Percentiles rank a stretch among this genome's conserved stretches.
Conservation (phyloP, 2,797 vertebrate species). For the Pagetopsis macropterus region DNA sequence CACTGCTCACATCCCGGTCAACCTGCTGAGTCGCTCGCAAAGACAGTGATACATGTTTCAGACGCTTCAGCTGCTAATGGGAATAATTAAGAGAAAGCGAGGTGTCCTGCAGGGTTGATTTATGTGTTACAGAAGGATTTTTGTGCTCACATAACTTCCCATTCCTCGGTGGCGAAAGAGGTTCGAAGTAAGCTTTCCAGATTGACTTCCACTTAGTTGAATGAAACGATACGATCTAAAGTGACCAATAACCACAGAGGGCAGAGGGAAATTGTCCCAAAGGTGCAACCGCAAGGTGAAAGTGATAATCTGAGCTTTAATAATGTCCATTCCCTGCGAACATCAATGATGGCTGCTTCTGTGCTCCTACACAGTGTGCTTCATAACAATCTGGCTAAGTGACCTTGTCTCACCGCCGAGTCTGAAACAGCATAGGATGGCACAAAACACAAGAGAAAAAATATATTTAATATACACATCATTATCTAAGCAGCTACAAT, state of each 20-base stretch:
- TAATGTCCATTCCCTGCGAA: conserved; percentile 42
- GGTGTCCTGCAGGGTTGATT: conserved; percentile 65
- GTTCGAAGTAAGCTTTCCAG: conserved; percentile 36
- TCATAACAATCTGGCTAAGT: conserved; percentile 22
- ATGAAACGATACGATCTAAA: conserved; percentile 63
- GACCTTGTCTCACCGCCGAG: conserved; percentile 32
- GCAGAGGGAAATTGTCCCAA: conserved; percentile 52
- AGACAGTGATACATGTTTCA: conserved; percentile 79
- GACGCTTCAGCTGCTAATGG: conserved; percentile 61
- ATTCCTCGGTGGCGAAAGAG: conserved; percentile 26
- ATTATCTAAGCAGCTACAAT: background rate
- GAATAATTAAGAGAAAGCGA: conserved; percentile 81
- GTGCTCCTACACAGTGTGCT: conserved; percentile 10
- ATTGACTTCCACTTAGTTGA: conserved; percentile 71
- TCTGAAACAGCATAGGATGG: background rate
- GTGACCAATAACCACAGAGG: conserved; percentile 60
- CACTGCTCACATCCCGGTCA: conserved; percentile 55
- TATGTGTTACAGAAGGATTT: conserved; percentile 59
- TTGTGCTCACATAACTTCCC: conserved; percentile 45
- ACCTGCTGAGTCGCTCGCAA: conserved; percentile 67
- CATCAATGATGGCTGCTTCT: conserved; percentile 23
- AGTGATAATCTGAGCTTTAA: conserved; percentile 63
- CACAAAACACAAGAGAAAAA: background rate
- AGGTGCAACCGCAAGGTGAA: conserved; percentile 64
- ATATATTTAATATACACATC: background rate